Evolutionary conservation across 2,113 vertebrate genomes (phyloP), one percentile per base, ranked within the genome.

Genomic region (Chrysemys picta): DNA sequence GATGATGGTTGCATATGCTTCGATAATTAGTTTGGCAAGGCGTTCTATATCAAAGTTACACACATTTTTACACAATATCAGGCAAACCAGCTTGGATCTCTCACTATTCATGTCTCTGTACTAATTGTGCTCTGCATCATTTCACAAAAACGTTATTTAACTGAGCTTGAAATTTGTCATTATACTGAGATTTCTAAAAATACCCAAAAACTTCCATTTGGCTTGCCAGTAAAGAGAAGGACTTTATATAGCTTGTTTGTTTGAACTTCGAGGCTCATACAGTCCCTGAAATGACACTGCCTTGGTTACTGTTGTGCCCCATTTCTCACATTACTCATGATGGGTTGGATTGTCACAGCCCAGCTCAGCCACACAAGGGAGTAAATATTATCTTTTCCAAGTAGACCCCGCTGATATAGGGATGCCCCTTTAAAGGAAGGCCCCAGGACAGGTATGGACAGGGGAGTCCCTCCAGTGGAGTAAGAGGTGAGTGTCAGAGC

Each of bases 11-110:
- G 82, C 79, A 87, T 92, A 86, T 83, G 53, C 24, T 92, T 91
- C 84, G 62, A 65, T 93, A 96, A 96, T 95, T 89, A 95, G 57
- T 85, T 91, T 94, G 94, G 80, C 91, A 96, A 89, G 47, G 56
- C 7, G 78, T 92, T 79, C 80, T 49, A 27, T 56, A 88, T 35
- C 85, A 87, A 95, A 96, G 87, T 87, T 91, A 25, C 57, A 89
- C 0, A 2, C 84, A 86, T 59, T 91, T 95, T 95, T 79, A 85
- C 53, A 27, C 0, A 80, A 38, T 45, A 47, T 94, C 88, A 54
- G 56, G 21, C 56, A 91, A 88, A 93, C 35, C 14, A 6, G 38
- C 84, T 90, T 69, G 29, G 16, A 50, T 84, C 50, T 92, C 87
- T 93, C 84, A 91, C 45, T 88, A 82, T 87, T 93, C 82, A 27